phyloP scores from a whole-genome alignment of 2,113 vertebrate species.

The Parus major region DNA sequence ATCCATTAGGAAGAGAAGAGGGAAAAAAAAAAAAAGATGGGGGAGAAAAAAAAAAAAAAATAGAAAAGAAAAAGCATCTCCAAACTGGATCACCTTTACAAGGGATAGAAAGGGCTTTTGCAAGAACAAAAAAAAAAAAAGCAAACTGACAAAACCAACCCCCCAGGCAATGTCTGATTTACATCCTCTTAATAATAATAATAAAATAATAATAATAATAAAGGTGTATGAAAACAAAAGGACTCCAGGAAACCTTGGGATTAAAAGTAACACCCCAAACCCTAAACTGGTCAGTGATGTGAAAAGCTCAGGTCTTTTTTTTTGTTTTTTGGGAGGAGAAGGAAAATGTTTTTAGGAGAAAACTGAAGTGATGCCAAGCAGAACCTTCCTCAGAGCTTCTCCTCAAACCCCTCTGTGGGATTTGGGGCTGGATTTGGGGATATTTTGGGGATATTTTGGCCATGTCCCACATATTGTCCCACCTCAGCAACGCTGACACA shows the following conservation, averaged over 20 bases:
- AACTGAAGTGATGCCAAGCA: not conserved
- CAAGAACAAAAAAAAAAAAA: conserved; percentile 20
- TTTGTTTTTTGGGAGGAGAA: not conserved
- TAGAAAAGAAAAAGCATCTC: conserved; percentile 55
- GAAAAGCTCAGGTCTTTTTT: conserved; percentile 21
- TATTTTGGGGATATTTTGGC: not conserved
- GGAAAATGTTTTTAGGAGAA: not conserved
- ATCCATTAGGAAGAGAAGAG: conserved; percentile 67
- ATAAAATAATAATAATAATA: conserved; percentile 50
- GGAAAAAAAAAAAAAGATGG: not conserved
- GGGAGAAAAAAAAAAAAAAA: not conserved
- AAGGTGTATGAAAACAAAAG: conserved; percentile 53
- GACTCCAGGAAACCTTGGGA: conserved; percentile 64
- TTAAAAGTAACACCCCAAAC: conserved; percentile 23
- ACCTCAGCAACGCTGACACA: not conserved
- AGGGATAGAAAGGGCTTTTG: conserved; percentile 42
- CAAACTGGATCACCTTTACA: conserved; percentile 57
- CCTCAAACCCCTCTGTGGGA: not conserved
- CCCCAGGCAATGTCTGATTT: conserved; percentile 66
- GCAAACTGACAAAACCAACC: conserved; percentile 55
- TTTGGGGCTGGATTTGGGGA: not conserved
- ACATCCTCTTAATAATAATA: conserved; percentile 68
- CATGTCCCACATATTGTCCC: not conserved
- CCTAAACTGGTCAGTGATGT: conserved; percentile 61
- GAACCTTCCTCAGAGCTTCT: not conserved